A percentile compares a stretch with the other conserved stretches of the same genome.
Evolutionary conservation across 2,113 vertebrate genomes (phyloP).

Genomic region (Melanerpes formicivorus): DNA sequence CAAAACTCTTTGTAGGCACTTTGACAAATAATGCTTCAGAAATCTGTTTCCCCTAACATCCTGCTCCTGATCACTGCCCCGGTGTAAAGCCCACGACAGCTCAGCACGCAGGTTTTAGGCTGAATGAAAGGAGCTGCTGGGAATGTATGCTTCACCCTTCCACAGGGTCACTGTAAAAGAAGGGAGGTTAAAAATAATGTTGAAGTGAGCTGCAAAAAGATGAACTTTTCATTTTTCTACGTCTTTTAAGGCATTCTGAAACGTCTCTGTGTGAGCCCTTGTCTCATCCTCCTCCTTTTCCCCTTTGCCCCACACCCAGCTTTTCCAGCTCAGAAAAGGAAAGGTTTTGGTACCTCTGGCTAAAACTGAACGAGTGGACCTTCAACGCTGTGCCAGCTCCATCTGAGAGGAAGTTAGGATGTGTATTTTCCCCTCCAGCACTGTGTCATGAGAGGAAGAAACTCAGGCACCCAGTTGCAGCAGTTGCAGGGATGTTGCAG

Average conservation of each 20-base stretch:
- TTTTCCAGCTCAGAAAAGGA: not conserved
- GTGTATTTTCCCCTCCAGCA: not conserved
- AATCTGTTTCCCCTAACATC: constrained; percentile 22
- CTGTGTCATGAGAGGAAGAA: no score
- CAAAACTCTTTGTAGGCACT: constrained; percentile 37
- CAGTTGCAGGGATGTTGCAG: not conserved
- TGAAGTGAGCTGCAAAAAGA: constrained; percentile 22
- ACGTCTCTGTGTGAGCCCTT: not conserved
- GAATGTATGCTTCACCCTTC: constrained; percentile 42
- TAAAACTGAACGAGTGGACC: not conserved
- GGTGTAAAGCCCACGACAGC: constrained; percentile 56
- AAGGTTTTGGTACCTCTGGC: not conserved
- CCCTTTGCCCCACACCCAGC: not conserved
- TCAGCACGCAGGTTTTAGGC: constrained; percentile 38
- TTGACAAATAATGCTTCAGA: constrained; percentile 59
- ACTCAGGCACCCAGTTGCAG: not conserved
- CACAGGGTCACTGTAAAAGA: constrained; percentile 49
- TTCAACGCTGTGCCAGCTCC: not conserved
- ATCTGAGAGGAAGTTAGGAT: not conserved
- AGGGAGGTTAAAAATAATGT: constrained; percentile 53
- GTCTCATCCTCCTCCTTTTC: not conserved
- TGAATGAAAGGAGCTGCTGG: constrained; percentile 32
- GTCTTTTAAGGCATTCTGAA: constrained; percentile 28
- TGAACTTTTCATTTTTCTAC: constrained; percentile 15
- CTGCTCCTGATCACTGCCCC: not conserved